Evolutionary conservation across 1,140 invertebrate genomes (phyloP).

Genomic region (Bombyx mandarina): DNA sequence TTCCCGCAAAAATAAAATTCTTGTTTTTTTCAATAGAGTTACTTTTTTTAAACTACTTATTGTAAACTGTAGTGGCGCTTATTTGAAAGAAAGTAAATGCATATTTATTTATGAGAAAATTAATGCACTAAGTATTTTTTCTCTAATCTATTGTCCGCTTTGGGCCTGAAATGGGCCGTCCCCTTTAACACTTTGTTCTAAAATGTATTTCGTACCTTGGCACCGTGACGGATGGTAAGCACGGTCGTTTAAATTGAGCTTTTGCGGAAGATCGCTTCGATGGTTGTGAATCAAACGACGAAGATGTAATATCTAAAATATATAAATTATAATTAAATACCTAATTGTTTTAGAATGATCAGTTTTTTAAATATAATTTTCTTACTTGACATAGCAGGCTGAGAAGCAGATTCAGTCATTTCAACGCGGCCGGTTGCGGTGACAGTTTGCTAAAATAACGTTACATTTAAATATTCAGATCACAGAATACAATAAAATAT

Average conservation of each 20-base stretch:
- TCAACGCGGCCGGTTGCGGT: slow-evolving; percentile 44
- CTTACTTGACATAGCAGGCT: slow-evolving; percentile 59
- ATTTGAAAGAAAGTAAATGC: no score
- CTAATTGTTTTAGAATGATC: no score
- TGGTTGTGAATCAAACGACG: slow-evolving; percentile 46
- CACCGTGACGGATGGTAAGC: slow-evolving; percentile 43
- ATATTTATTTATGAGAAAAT: no score
- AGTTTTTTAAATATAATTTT: slow-evolving; percentile 2
- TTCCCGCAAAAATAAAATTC: no score
- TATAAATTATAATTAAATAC: background rate
- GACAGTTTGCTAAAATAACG: slow-evolving; percentile 29
- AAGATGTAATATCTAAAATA: slow-evolving; percentile 36
- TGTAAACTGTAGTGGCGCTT: no score
- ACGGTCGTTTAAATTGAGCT: slow-evolving; percentile 46
- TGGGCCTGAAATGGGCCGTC: no score
- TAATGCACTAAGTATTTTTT: no score
- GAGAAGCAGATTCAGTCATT: slow-evolving; percentile 58
- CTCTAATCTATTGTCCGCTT: no score
- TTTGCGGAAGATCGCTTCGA: slow-evolving; percentile 50
- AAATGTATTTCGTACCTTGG: slow-evolving; percentile 32
- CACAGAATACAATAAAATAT: background rate
- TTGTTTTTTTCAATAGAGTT: no score
- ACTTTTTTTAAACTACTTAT: no score
- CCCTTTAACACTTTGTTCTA: background rate
- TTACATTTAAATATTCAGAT: background rate